phyloP scores from a whole-genome alignment of 2,888 invertebrate genomes.

The Hydrotaea diabolus region DNA sequence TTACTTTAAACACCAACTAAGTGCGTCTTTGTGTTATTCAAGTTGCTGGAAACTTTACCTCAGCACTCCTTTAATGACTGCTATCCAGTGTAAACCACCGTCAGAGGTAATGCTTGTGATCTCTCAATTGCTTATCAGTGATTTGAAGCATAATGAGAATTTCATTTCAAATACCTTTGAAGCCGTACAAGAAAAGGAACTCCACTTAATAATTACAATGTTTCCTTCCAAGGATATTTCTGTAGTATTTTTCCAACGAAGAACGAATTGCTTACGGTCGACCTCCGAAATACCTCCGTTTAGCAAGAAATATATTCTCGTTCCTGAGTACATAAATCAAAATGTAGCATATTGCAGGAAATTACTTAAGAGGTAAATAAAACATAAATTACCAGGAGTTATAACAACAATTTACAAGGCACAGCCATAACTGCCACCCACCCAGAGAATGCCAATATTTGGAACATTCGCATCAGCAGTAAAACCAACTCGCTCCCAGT shows the following conservation, averaged over 20 bases:
- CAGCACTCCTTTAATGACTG: background rate
- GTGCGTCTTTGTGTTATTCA: background rate
- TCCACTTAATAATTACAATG: background rate
- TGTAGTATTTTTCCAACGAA: background rate
- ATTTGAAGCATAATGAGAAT: background rate
- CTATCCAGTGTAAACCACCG: background rate
- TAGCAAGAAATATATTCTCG: conserved; percentile 16
- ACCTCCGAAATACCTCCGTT: too few species aligned
- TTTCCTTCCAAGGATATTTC: conserved; percentile 7
- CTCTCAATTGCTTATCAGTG: background rate
- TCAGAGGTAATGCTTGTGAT: background rate
- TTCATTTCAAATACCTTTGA: background rate
- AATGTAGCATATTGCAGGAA: conserved; percentile 68
- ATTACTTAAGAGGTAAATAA: conserved; percentile 69
- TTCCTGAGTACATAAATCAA: conserved; percentile 59
- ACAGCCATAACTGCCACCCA: background rate
- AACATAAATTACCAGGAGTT: conserved; percentile 69
- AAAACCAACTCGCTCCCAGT: background rate
- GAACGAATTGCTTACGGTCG: too few species aligned
- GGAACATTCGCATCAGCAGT: background rate
- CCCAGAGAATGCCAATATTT: background rate
- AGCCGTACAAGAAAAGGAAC: background rate
- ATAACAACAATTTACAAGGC: conserved; percentile 32
- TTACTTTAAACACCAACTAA: too few species aligned
- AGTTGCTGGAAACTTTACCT: too few species aligned